A percentile compares a stretch with the other conserved stretches of the same genome.
phyloP scores from a whole-genome alignment of 1,140 invertebrate genomes.

The Harpegnathos saltator region DNA sequence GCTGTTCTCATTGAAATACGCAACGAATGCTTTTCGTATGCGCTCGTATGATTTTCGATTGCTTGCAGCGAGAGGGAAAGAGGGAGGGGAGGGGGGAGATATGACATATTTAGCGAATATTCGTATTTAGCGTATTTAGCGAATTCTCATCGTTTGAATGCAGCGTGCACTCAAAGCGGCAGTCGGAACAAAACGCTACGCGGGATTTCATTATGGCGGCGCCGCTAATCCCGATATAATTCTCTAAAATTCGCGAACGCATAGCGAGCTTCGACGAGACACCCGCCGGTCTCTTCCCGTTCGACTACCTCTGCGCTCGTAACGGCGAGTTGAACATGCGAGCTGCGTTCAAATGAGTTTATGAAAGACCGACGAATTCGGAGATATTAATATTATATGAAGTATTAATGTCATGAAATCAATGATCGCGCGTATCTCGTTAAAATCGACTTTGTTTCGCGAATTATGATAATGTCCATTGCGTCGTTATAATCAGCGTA shows the following conservation, averaged over 20 bases:
- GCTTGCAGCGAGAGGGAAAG: neutral
- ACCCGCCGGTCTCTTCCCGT: neutral
- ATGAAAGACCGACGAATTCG: slow-evolving; percentile 36
- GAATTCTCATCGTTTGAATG: slow-evolving; percentile 25
- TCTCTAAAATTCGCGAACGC: slow-evolving; percentile 9
- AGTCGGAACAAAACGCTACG: neutral
- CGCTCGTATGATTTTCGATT: neutral
- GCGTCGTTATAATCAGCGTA: slow-evolving; percentile 46
- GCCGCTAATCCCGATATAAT: neutral
- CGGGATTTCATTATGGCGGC: neutral
- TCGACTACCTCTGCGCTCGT: neutral
- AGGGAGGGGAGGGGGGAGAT: too few relatives aligned
- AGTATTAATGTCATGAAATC: too few relatives aligned
- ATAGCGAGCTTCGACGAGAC: neutral
- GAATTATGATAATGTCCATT: slow-evolving; percentile 50
- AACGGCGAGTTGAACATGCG: neutral
- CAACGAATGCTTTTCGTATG: neutral
- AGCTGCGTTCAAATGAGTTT: slow-evolving; percentile 2
- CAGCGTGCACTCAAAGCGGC: neutral
- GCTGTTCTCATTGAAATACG: neutral
- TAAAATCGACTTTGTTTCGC: slow-evolving; percentile 57
- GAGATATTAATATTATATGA: slow-evolving; percentile 20
- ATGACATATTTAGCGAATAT: too few relatives aligned
- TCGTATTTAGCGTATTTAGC: neutral
- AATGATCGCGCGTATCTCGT: slow-evolving; percentile 53